A percentile compares a stretch with the other conserved stretches of the same genome.
Evolutionary conservation across 2,888 invertebrate species (phyloP).

Genomic region (Dorcus hopei): DNA sequence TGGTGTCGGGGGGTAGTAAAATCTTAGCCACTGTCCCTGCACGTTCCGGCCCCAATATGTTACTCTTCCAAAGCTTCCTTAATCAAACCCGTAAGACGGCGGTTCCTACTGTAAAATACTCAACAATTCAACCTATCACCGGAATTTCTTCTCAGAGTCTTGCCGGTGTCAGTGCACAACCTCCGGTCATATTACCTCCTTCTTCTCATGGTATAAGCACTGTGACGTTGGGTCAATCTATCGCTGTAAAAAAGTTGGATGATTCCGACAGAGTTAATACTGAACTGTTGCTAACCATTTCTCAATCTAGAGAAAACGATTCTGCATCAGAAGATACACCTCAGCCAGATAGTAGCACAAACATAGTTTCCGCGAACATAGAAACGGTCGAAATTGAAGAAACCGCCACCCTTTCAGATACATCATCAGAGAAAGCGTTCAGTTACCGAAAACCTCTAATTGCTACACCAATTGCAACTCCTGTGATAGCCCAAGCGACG

Average conservation of each 20-base stretch:
- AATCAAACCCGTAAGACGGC: conserved; percentile 61
- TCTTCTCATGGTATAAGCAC: conserved; percentile 43
- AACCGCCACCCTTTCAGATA: conserved; percentile 34
- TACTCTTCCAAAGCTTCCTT: conserved; percentile 65
- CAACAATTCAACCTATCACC: conserved; percentile 47
- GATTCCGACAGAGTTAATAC: conserved; percentile 39
- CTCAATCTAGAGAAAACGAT: conserved; percentile 39
- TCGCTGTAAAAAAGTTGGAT: conserved; percentile 47
- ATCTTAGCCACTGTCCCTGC: conserved; percentile 54
- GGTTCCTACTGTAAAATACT: conserved; percentile 57
- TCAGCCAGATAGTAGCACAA: conserved; percentile 41
- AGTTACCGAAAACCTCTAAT: conserved; percentile 25
- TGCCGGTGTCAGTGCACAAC: conserved; percentile 46
- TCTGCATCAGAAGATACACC: conserved; percentile 25
- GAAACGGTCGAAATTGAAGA: conserved; percentile 40
- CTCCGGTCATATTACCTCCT: conserved; percentile 47
- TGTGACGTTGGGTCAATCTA: conserved; percentile 44
- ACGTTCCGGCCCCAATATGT: conserved; percentile 58
- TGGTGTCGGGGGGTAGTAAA: conserved; percentile 67
- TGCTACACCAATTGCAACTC: conserved; percentile 42
- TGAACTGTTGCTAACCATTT: conserved; percentile 44
- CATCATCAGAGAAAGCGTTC: conserved; percentile 27
- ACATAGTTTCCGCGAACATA: conserved; percentile 31
- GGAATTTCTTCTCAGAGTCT: conserved; percentile 48
- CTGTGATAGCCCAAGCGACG: conserved; percentile 45